A percentile compares a stretch with the other conserved stretches of the same genome.
Evolutionary conservation across 2,888 invertebrate species (phyloP).

Genomic region (Rugalucina vietnamica): DNA sequence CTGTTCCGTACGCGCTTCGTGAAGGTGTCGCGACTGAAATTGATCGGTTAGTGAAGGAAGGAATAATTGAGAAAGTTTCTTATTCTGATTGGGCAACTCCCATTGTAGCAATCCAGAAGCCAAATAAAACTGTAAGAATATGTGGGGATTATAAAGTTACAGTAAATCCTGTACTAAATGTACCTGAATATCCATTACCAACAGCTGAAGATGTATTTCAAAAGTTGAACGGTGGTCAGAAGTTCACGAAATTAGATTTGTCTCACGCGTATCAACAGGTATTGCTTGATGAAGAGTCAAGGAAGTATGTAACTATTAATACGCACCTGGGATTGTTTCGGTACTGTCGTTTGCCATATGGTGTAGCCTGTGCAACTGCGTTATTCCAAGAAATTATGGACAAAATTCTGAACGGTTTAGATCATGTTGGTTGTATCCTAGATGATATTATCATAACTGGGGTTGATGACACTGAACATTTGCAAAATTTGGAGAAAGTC

Average conservation of each 20-base stretch:
- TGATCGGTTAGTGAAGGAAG: constrained; percentile 11
- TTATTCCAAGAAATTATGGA: constrained; percentile 30
- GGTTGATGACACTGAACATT: constrained; percentile 14
- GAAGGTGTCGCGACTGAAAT: constrained; percentile 21
- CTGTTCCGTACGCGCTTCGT: constrained; percentile 34
- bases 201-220: background rate
- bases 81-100: constrained; percentile 34
- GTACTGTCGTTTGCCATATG: constrained; percentile 23
- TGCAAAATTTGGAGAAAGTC: constrained; percentile 15
- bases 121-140: constrained; percentile 23
- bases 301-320: background rate
- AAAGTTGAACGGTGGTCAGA: background rate
- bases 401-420: constrained; percentile 26
- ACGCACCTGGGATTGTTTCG: constrained; percentile 24
- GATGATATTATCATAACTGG: constrained; percentile 38
- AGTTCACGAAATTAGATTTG: constrained; percentile 5
- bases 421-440: constrained; percentile 24
- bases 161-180: constrained; percentile 29
- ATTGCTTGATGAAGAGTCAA: background rate
- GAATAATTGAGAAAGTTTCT: constrained; percentile 22
- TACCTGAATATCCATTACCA: constrained; percentile 4
- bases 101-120: background rate
- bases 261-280: constrained; percentile 15
- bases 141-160: constrained; percentile 56
- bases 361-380: constrained; percentile 23